Conservation (phyloP, 2,113 vertebrate species). For the Vanacampus margaritifer region DNA sequence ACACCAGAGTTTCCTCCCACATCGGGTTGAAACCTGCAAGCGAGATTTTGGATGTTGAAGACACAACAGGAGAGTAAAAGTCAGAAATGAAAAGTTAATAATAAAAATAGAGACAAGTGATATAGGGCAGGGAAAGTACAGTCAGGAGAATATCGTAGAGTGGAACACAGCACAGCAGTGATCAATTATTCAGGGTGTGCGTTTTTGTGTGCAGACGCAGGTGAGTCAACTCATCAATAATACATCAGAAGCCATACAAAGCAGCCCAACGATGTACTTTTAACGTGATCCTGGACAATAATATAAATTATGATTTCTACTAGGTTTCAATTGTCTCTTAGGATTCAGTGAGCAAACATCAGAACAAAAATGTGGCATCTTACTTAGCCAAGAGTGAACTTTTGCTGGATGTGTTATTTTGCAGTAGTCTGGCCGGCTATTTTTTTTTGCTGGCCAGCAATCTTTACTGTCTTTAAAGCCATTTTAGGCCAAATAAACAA, state of each 20-base stretch:
- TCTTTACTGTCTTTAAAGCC: no score
- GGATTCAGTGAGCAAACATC: neutral
- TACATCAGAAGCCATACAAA: slow-evolving; percentile 34
- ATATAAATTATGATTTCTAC: neutral
- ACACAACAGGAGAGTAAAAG: neutral
- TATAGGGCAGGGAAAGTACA: slow-evolving; percentile 9
- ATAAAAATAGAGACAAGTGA: neutral
- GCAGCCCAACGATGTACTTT: neutral
- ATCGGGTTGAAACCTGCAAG: slow-evolving; percentile 90
- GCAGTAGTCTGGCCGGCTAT: neutral
- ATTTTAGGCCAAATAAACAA: no score
- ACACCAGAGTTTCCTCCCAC: slow-evolving; percentile 97
- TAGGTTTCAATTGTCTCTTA: neutral
- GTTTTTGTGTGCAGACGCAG: slow-evolving; percentile 26
- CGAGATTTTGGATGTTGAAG: neutral
- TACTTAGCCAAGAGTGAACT: neutral
- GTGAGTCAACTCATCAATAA: slow-evolving; percentile 50
- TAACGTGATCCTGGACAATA: neutral
- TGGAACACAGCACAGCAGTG: slow-evolving; percentile 28
- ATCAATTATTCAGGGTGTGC: slow-evolving; percentile 54
- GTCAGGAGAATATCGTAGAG: slow-evolving; percentile 17
- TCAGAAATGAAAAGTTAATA: neutral
- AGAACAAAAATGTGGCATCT: neutral
- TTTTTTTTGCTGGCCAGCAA: neutral
- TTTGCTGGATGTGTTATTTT: neutral